A percentile compares a stretch with the other conserved stretches of the same genome.
These are phyloP conservation scores for Mormoops blainvillei DNA, from an alignment of 2,113 vertebrate genomes.

Conservation along the genomic window DNA sequence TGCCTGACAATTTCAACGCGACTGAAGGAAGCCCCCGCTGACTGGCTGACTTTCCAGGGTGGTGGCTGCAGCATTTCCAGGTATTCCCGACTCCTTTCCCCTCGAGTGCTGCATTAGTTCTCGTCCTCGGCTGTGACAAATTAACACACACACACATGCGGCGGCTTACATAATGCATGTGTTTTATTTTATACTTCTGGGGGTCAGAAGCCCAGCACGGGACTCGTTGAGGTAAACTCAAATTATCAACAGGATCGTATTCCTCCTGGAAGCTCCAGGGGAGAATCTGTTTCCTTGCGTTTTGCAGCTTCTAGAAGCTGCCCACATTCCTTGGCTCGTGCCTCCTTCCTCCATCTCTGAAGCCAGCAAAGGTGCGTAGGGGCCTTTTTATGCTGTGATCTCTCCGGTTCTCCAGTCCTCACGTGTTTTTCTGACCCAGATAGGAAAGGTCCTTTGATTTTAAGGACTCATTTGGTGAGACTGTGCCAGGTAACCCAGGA, in stretches of 20 bases:
- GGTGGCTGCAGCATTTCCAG: background rate
- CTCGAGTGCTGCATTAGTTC: background rate
- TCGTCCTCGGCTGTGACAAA: background rate
- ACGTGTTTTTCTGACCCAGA: background rate
- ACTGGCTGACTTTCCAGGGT: background rate
- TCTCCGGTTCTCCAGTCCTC: background rate
- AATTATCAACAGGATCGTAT: background rate
- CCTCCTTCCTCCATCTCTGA: background rate
- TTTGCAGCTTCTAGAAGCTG: background rate
- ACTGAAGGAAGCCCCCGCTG: background rate
- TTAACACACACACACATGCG: accelerated
- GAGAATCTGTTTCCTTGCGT: background rate
- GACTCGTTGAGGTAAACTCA: background rate
- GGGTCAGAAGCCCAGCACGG: background rate
- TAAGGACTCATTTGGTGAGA: background rate
- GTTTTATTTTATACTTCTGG: background rate
- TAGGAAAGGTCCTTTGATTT: background rate
- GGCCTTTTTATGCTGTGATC: background rate
- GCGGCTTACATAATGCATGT: background rate
- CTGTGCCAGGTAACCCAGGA: background rate
- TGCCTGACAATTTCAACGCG: accelerated
- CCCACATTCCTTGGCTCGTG: background rate
- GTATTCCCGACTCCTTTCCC: background rate
- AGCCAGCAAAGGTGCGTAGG: background rate
- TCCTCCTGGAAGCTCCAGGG: background rate